These are phyloP conservation scores for Listrodromus nycthemerus DNA, from an alignment of 2,888 invertebrate genomes.

Conservation along the genomic window DNA sequence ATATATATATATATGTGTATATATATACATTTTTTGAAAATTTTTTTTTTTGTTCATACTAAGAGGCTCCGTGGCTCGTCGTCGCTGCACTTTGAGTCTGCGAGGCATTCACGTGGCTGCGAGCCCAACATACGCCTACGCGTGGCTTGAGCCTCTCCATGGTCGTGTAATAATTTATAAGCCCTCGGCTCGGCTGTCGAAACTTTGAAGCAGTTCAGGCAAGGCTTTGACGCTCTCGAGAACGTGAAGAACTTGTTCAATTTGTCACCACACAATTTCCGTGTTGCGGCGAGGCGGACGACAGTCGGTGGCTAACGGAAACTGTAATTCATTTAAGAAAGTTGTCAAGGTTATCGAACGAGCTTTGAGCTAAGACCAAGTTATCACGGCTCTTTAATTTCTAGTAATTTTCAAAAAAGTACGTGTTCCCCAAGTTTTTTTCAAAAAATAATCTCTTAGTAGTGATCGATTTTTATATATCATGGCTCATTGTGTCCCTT, in stretches of 20 bases:
- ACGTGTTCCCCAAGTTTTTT: too few species aligned
- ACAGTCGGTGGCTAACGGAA: too few species aligned
- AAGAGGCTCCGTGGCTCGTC: not conserved
- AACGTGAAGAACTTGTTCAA: not conserved
- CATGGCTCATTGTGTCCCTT: too few species aligned
- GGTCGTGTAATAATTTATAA: slow-evolving; percentile 33
- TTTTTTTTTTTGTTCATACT: slow-evolving; percentile 13
- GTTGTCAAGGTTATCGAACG: too few species aligned
- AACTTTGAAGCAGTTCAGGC: not conserved
- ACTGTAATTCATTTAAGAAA: too few species aligned
- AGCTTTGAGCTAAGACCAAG: too few species aligned
- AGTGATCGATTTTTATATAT: too few species aligned
- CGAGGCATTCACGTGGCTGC: not conserved
- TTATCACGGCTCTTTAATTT: too few species aligned
- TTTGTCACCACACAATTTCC: not conserved
- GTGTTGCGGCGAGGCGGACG: too few species aligned
- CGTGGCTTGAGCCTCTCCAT: not conserved
- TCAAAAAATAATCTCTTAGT: too few species aligned
- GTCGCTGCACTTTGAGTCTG: not conserved
- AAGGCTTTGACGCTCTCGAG: not conserved
- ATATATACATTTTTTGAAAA: not conserved
- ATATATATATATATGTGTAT: too few species aligned
- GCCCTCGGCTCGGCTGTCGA: slow-evolving; percentile 2
- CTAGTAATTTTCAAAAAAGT: too few species aligned
- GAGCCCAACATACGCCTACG: not conserved